Conservation (phyloP, 2,113 vertebrate species). For the Noctilio leporinus region DNA sequence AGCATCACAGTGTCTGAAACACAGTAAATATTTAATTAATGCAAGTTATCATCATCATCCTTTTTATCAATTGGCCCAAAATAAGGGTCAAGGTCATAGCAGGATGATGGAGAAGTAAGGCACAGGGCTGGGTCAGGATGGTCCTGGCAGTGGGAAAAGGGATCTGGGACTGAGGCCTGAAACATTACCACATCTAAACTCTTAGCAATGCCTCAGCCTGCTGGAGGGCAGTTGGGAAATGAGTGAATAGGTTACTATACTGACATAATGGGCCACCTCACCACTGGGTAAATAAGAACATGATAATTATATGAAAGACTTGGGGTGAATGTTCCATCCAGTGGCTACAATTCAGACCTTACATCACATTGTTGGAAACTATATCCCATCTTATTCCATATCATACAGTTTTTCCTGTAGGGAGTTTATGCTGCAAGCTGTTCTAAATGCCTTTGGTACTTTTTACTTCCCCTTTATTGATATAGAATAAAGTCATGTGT, state of each 20-base stretch:
- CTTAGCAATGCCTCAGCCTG: background rate
- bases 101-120: background rate
- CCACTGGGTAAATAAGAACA: background rate
- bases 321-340: background rate
- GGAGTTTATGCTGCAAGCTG: slow-evolving; percentile 31
- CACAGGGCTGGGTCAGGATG: background rate
- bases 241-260: background rate
- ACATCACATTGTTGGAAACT: background rate
- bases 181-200: background rate
- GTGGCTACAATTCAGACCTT: background rate
- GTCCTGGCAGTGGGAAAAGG: background rate
- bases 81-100: background rate
- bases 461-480: slow-evolving; percentile 29
- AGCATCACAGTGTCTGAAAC: background rate
- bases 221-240: background rate
- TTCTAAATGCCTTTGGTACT: slow-evolving; percentile 17
- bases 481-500: slow-evolving; percentile 43
- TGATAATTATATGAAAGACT: background rate
- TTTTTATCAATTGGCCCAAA: background rate
- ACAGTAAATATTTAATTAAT: background rate
- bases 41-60: background rate
- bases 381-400: background rate
- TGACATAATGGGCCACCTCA: background rate
- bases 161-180: background rate
- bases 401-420: background rate